These are phyloP conservation scores for Euplexia lucipara DNA, from an alignment of 2,888 invertebrate genomes.

Conservation along the genomic window DNA sequence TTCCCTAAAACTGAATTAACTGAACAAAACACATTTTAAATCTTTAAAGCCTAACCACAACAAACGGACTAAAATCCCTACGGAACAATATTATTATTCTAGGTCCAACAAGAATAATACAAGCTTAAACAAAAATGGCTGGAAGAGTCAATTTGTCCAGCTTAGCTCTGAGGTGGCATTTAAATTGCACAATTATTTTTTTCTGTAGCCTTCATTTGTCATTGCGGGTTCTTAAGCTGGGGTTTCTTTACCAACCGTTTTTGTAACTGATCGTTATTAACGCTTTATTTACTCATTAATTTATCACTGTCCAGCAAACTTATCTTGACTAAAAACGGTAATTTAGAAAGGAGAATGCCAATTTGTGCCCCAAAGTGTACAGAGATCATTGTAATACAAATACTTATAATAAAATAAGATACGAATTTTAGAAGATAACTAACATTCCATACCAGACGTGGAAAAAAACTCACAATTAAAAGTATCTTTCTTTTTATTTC, in stretches of 20 bases:
- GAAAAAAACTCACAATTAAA: too few species aligned
- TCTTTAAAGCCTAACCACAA: conserved; percentile 9
- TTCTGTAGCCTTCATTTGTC: conserved; percentile 81
- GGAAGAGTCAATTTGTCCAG: conserved; percentile 81
- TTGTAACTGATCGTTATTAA: conserved; percentile 84
- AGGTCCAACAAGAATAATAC: conserved; percentile 43
- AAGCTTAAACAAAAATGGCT: conserved; percentile 57
- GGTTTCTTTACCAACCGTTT: conserved; percentile 72
- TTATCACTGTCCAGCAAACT: conserved; percentile 86
- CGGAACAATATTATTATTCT: conserved; percentile 28
- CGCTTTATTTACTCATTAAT: conserved; percentile 88
- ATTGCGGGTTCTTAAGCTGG: conserved; percentile 66
- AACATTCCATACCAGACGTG: too few species aligned
- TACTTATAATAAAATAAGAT: too few species aligned
- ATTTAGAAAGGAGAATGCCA: too few species aligned
- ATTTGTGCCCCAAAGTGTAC: too few species aligned
- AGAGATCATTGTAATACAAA: too few species aligned
- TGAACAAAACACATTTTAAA: conserved; percentile 15
- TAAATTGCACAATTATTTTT: conserved; percentile 84
- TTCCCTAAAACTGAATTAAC: background rate
- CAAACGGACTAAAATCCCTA: conserved; percentile 13
- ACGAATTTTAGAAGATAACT: too few species aligned
- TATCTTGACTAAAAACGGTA: conserved; percentile 74
- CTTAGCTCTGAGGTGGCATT: conserved; percentile 79
- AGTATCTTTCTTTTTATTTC: too few species aligned